Conservation (phyloP, 2,888 invertebrate species). For the Steinernema carpocapsae region DNA sequence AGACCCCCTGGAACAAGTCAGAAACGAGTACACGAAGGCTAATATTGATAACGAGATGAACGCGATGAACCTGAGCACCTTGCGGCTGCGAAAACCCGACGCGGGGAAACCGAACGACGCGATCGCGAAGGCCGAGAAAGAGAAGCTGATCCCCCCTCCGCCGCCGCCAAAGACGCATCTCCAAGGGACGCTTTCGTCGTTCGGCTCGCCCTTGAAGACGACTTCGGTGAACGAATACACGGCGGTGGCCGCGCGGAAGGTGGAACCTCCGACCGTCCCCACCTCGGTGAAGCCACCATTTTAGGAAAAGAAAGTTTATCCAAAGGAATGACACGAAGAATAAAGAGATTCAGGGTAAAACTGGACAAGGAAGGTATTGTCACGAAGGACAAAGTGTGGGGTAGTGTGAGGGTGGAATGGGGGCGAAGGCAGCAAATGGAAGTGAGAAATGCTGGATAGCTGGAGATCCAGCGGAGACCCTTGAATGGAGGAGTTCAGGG, state of each 20-base stretch:
- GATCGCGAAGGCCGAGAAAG: conserved; percentile 2
- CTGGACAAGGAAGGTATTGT: not conserved
- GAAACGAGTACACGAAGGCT: conserved; percentile 16
- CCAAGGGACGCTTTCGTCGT: conserved; percentile 2
- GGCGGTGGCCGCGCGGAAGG: conserved; percentile 1
- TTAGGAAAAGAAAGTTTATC: not conserved
- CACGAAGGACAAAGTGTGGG: too few species aligned
- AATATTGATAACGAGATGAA: not conserved
- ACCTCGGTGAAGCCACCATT: not conserved
- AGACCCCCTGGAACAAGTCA: not conserved
- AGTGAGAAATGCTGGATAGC: too few species aligned
- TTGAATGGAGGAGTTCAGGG: too few species aligned
- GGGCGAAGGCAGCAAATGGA: too few species aligned
- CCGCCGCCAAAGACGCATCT: conserved; percentile 18
- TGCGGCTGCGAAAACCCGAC: not conserved
- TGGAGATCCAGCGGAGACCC: too few species aligned
- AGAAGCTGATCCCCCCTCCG: conserved; percentile 33
- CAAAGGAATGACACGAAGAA: not conserved
- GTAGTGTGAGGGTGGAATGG: too few species aligned
- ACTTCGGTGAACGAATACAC: conserved; percentile 18
- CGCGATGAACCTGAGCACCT: not conserved
- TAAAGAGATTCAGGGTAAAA: not conserved
- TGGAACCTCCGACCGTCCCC: conserved; percentile 6
- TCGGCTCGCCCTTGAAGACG: not conserved
- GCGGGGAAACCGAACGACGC: not conserved